Percentiles rank a stretch among this genome's conserved stretches.
Conservation (phyloP, 1,140 invertebrate genomes). For the Radopholus similis region DNA sequence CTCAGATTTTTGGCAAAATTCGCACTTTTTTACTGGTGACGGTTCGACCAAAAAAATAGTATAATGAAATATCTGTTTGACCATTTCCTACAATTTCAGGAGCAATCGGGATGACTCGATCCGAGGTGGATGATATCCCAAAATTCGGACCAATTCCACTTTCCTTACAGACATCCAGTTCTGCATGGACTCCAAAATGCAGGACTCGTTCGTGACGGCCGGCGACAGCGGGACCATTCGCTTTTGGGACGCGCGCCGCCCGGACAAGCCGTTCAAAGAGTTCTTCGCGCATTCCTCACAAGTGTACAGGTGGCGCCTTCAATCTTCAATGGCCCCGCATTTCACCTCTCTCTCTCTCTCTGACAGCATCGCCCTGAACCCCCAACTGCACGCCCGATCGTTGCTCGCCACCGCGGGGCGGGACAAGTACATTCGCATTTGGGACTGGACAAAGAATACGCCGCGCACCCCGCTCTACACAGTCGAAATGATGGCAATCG, state of each 20-base stretch:
- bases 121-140: conserved; percentile 10
- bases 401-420: conserved; percentile 38
- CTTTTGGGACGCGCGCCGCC: conserved; percentile 38
- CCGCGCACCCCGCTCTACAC: conserved; percentile 29
- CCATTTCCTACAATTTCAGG: background rate
- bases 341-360: background rate
- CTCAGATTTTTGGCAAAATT: too few species aligned
- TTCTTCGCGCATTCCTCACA: conserved; percentile 29
- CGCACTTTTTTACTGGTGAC: too few species aligned
- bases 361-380: conserved; percentile 35
- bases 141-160: background rate
- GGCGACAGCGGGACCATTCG: conserved; percentile 39
- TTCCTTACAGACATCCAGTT: conserved; percentile 18
- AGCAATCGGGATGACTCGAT: conserved; percentile 25
- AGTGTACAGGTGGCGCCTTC: conserved; percentile 6
- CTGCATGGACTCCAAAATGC: conserved; percentile 28
- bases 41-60: too few species aligned
- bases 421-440: conserved; percentile 35
- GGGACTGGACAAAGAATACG: conserved; percentile 38
- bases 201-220: conserved; percentile 40
- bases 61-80: too few species aligned
- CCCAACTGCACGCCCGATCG: conserved; percentile 18
- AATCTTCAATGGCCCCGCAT: too few species aligned
- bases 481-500: conserved; percentile 35
- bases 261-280: conserved; percentile 30